Conservation (phyloP, 1,140 invertebrate species). For the Trichonephila clavata region DNA sequence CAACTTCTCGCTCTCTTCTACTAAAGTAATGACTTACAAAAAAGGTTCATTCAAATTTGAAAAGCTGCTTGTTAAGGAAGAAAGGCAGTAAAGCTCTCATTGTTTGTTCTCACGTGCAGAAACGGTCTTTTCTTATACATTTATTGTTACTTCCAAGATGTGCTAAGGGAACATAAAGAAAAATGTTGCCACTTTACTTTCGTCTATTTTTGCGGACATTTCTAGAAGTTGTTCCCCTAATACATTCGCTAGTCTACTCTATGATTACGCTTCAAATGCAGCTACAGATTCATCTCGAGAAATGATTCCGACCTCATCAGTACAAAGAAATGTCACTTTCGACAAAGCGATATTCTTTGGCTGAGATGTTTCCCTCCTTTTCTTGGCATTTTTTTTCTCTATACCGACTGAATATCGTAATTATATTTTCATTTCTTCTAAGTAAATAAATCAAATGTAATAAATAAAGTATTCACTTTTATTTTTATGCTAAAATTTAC, state of each 20-base stretch:
- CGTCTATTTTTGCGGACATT: slow-evolving; percentile 41
- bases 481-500: background rate
- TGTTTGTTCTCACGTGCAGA: slow-evolving; percentile 58
- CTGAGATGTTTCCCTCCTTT: background rate
- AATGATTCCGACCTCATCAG: slow-evolving; percentile 29
- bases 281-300: slow-evolving; percentile 34
- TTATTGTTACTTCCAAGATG: slow-evolving; percentile 28
- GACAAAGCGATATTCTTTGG: background rate
- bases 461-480: background rate
- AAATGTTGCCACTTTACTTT: slow-evolving; percentile 49
- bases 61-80: slow-evolving; percentile 64
- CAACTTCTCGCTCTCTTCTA: slow-evolving; percentile 41
- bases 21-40: slow-evolving; percentile 67
- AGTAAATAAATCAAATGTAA: background rate
- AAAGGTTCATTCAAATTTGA: slow-evolving; percentile 62
- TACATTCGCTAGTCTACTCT: slow-evolving; percentile 1
- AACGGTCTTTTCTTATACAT: slow-evolving; percentile 57
- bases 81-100: slow-evolving; percentile 53
- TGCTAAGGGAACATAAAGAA: slow-evolving; percentile 48
- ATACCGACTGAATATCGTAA: background rate
- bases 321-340: background rate
- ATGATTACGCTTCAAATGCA: background rate
- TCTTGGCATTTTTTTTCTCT: background rate
- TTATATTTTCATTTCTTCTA: background rate
- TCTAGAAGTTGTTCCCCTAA: slow-evolving; percentile 18